phyloP scores from a whole-genome alignment of 2,113 vertebrate genomes.

The Pyxicephalus adspersus region DNA sequence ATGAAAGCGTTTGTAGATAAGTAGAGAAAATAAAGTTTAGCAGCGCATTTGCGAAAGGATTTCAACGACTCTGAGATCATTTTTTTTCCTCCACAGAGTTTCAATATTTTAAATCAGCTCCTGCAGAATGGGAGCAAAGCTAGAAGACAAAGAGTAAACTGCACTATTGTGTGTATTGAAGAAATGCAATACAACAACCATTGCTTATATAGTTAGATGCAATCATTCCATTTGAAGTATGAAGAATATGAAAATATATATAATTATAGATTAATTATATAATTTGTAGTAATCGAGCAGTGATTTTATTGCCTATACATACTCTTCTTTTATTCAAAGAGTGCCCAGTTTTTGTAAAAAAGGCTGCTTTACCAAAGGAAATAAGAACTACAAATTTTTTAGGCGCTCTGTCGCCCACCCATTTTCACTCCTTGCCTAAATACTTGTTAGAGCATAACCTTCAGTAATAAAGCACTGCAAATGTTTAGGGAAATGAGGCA shows the following conservation, averaged over 20 bases:
- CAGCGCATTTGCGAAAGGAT: not conserved
- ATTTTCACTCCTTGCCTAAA: too few species aligned
- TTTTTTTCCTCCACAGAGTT: not conserved
- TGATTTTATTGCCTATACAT: too few species aligned
- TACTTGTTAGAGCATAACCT: too few species aligned
- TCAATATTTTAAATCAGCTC: not conserved
- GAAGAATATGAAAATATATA: too few species aligned
- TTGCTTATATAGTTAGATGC: conserved; percentile 8
- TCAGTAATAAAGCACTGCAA: too few species aligned
- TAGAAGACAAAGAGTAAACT: not conserved
- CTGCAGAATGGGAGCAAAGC: not conserved
- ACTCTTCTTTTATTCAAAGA: too few species aligned
- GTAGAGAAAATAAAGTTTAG: not conserved
- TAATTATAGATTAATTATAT: too few species aligned
- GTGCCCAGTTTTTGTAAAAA: too few species aligned
- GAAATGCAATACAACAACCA: not conserved
- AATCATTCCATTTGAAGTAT: conserved; percentile 3
- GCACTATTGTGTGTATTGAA: not conserved
- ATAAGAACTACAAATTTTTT: not conserved
- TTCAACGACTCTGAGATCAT: not conserved
- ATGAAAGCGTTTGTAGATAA: conserved; percentile 13
- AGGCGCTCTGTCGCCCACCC: too few species aligned
- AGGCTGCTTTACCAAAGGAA: too few species aligned
- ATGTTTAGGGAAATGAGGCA: too few species aligned
- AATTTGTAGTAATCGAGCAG: too few species aligned